Evolutionary conservation across 2,888 invertebrate genomes (phyloP).

Genomic region (Lepidochrysops patricia): DNA sequence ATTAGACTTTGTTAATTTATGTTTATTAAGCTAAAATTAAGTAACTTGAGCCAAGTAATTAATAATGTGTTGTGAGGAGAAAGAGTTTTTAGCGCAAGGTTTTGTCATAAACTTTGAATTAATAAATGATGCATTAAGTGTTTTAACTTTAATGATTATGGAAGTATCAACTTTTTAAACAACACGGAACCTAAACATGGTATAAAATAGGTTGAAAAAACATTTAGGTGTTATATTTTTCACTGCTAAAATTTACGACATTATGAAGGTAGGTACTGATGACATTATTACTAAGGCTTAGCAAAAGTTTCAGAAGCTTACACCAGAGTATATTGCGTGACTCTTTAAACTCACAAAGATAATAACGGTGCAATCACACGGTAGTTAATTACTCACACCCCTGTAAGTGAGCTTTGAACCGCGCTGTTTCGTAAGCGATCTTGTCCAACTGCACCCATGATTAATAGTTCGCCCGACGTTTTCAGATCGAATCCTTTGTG

Average conservation of each 20-base stretch:
- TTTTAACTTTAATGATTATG: no score
- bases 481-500: constrained; percentile 56
- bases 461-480: constrained; percentile 47
- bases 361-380: constrained; percentile 61
- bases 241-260: no score
- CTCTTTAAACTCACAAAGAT: no score
- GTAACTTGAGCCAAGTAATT: background rate
- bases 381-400: constrained; percentile 66
- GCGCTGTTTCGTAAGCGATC: constrained; percentile 56
- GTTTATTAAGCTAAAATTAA: background rate
- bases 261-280: no score
- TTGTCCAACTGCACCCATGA: constrained; percentile 55
- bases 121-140: no score
- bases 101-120: constrained; percentile 25
- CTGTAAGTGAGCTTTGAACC: constrained; percentile 42
- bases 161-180: no score
- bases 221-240: no score
- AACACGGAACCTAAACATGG: no score
- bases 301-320: no score
- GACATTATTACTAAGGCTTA: no score
- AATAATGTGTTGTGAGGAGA: background rate
- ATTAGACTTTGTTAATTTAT: constrained; percentile 7
- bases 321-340: no score
- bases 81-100: constrained; percentile 7
- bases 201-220: no score